Evolutionary conservation across 2,797 vertebrate genomes (phyloP), one percentile per base, ranked within the genome.

Genomic region (Chanos chanos): DNA sequence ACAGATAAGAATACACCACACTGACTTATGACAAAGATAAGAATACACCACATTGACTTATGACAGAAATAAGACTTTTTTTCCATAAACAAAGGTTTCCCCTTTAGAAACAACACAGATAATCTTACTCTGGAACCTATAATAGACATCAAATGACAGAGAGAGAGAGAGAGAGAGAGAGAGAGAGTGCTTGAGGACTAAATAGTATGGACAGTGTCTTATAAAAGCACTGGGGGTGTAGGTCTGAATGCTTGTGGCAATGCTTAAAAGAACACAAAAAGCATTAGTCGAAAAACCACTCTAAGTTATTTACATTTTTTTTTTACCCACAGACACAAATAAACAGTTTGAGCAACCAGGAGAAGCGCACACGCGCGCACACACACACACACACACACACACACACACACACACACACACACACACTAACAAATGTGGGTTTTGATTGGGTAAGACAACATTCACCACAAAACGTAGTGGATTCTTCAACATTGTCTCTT

Each of bases 231-330:
- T 62, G 54, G 25, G 74, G 66, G 73, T 27, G 74, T 45, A 71
- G 41, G 68, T 61, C 40, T 9, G 39, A 65, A 76, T 61, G 59
- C 45, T 30, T 50, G 37, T 24, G 45, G 57, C 36, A 56, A 73
- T 45, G 28, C 76, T 74, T 68, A 74, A 76, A 70, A 77, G 37
- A 37, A 44, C 49, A 74, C 63, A 74, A 84, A 81, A 48, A 61
- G 62, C 36, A 66, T 63, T 68, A 56, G 68, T 36, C 57, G 72
- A 76, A n/a, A 84, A 82, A 71, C 44, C 68, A 68, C 73, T 72
- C 53, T 15, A 34, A 70, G 66, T 47, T 59, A 65, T 74, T 73
- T 44, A 31, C 66, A 62, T 24, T 72, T 58, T 56, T 24, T 72
- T 58, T 56, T 70, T 58, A 68, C 62, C 64, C 61, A 51, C 57